These are phyloP conservation scores for Pogonophryne albipinna DNA, from an alignment of 2,797 vertebrate species.

Conservation along the genomic window DNA sequence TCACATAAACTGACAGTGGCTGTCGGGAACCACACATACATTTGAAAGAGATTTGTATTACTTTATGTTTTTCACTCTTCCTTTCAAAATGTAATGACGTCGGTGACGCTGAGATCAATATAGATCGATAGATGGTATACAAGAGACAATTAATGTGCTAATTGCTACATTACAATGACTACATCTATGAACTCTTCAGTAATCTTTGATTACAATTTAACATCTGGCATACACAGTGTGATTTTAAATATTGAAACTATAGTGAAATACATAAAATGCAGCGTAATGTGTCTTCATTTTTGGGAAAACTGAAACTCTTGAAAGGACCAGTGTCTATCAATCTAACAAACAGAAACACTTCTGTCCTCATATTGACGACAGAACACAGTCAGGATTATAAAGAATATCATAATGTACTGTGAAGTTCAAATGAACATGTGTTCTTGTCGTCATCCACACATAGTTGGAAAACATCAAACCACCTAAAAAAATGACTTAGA, in stretches of 20 bases:
- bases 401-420: not conserved
- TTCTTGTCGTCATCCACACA: slow-evolving; percentile 3
- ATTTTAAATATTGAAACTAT: slow-evolving; percentile 24
- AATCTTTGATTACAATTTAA: slow-evolving; percentile 27
- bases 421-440: not conserved
- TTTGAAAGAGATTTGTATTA: not conserved
- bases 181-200: slow-evolving; percentile 15
- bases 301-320: not conserved
- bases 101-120: not conserved
- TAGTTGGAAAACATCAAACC: not conserved
- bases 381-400: not conserved
- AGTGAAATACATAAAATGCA: not conserved
- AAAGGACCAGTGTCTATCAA: not conserved
- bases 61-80: not conserved
- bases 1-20: not conserved
- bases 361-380: not conserved
- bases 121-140: not conserved
- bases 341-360: slow-evolving; percentile 2
- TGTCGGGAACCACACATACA: not conserved
- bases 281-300: not conserved
- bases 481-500: not conserved
- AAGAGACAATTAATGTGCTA: not conserved
- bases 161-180: not conserved
- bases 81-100: not conserved
- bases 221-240: not conserved